Evolutionary conservation across 2,113 vertebrate genomes (phyloP), one percentile per base, ranked within the genome.

Genomic region (Antechinus stuartii): DNA sequence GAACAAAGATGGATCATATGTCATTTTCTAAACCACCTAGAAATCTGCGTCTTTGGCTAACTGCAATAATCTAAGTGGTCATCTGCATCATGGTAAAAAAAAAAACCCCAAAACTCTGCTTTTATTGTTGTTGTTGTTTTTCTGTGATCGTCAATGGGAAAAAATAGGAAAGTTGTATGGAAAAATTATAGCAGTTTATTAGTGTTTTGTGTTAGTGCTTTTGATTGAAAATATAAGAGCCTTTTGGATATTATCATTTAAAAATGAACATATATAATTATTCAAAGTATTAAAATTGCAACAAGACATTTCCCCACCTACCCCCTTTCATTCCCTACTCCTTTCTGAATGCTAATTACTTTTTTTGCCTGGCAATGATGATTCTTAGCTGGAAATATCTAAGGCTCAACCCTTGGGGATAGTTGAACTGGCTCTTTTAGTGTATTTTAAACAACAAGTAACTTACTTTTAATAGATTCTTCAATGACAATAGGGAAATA

Each of bases 1-100:
- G 76, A 97, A 96, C 95, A 96, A 98, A 98, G 98, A 98, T 97
- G 97, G 96, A 98, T 97, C 96, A 93, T 94, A 91, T n/a, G 84
- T 98, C 94, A 91, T 96, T 97, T 97, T 96, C 96, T 94, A 93
- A 90, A 97, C 92, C 91, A 97, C 97, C 96, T 96, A 97, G 95
- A 96, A 96, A 93, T 23, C 27, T 96, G 95, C 93, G 90, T 50
- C 91, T 94, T 93, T 95, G n/a, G 25, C 42, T 97, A 92, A 35
- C 96, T 97, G 9, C 55, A 5, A 27, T 95, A 93, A 96, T 97
- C 96, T 97, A 97, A 98, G 93, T 90, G 47, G 56, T 97, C 92
- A 93, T 97, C 95, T 92, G 52, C 42, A 4, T 93, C 96, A 97
- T 96, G 97, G 84, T 97, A 97, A 97, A 98, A 95, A 95, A 47